phyloP scores from a whole-genome alignment of 2,888 invertebrate species.

The Lepas anatifera region DNA sequence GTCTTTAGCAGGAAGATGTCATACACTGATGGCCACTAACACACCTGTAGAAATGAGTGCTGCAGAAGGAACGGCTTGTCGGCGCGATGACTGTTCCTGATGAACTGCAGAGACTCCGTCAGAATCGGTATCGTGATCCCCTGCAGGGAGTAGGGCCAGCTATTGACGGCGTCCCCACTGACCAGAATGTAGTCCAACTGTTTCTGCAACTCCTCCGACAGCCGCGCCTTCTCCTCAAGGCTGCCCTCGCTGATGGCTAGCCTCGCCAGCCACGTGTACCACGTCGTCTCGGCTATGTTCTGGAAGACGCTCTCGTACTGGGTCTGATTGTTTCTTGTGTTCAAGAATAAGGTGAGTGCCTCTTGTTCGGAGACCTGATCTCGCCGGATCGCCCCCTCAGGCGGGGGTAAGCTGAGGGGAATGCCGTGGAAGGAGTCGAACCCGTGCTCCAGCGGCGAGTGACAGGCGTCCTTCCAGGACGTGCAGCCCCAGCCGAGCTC shows the following conservation, averaged over 20 bases:
- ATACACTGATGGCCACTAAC: too few relatives aligned
- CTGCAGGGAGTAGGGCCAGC: neutral
- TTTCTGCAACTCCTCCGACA: neutral
- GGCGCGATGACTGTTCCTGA: neutral
- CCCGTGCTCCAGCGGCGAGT: conserved; percentile 36
- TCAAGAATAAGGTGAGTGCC: neutral
- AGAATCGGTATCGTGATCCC: neutral
- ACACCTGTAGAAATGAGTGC: neutral
- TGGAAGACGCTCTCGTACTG: neutral
- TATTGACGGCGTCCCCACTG: neutral
- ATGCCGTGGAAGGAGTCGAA: conserved; percentile 37
- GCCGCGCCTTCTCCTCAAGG: neutral
- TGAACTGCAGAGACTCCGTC: neutral
- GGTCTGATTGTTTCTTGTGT: neutral
- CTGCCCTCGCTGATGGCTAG: neutral
- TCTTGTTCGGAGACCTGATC: too few relatives aligned
- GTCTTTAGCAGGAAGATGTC: too few relatives aligned
- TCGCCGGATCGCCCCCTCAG: neutral
- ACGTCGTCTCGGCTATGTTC: neutral
- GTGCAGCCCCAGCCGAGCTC: conserved; percentile 36
- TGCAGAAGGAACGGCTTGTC: neutral
- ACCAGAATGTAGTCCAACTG: neutral
- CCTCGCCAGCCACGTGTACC: conserved; percentile 1
- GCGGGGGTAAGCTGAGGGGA: conserved; percentile 30
- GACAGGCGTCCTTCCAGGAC: conserved; percentile 29